Evolutionary conservation across 2,113 vertebrate genomes (phyloP), one percentile per base, ranked within the genome.

Genomic region (Epinephelus moara): DNA sequence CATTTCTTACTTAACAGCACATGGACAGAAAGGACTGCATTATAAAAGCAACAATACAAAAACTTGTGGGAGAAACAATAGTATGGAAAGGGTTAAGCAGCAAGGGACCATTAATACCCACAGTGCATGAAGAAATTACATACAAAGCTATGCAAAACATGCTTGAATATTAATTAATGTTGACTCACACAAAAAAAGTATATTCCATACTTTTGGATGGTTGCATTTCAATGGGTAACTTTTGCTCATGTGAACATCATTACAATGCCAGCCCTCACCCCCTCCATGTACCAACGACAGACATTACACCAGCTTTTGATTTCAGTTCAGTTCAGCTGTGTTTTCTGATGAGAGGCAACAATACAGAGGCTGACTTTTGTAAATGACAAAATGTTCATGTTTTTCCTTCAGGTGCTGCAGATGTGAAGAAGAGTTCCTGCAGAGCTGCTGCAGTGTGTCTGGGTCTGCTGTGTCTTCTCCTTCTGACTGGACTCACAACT

Each of bases 381-480:
- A 30, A 30, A 30, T 30, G 30, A 30, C 30, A 30, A 30, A 30
- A 30, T 30, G 30, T 30, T 30, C 30, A 30, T 30, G 30, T 30
- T 37, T 37, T 37, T 37, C 33, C 2, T 9, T 66, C 84, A 81
- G 68, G 0, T 3, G n/a, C 10, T 40, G 23, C 2, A 71, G 23
- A 21, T 5, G 49, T 45, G 45, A 71, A 66, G 59, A 80, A 47
- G 52, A 61, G 10, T 19, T 53, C 57, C 18, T 70, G 5, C 59
- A 70, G 70, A 70, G 56, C 59, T 50, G 63, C 75, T 63, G 15
- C 23, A 13, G 33, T 49, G 19, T 50, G 42, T 53, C 40, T 79
- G 23, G 13, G 19, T 55, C 33, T 83, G 21, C n/a, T 83, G 61
- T 85, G 83, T 85, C 49, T 79, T 45, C n/a, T 88, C n/a, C 33